phyloP scores from a whole-genome alignment of 2,888 invertebrate species.

The Diploptera punctata region DNA sequence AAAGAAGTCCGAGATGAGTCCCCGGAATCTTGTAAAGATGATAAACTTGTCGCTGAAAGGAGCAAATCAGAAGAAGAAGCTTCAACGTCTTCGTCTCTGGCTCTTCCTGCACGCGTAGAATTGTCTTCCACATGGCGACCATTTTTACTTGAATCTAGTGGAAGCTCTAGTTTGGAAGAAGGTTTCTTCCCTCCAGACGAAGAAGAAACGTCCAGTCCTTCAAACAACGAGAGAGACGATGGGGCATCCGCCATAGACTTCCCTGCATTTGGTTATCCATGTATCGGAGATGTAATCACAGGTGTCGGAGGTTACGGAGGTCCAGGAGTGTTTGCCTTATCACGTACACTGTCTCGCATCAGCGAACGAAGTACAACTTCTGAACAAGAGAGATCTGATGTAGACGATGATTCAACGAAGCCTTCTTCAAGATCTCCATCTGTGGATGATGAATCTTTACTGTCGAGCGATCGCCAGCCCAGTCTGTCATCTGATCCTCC shows the following conservation, averaged over 20 bases:
- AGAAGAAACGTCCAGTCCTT: slow-evolving; percentile 61
- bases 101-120: slow-evolving; percentile 62
- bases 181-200: slow-evolving; percentile 79
- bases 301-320: slow-evolving; percentile 59
- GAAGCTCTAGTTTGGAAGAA: slow-evolving; percentile 86
- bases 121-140: slow-evolving; percentile 83
- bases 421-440: slow-evolving; percentile 85
- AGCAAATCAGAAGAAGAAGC: slow-evolving; percentile 42
- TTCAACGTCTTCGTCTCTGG: slow-evolving; percentile 46
- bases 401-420: slow-evolving; percentile 76
- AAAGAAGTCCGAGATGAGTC: slow-evolving; percentile 30
- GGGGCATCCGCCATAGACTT: slow-evolving; percentile 79
- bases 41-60: slow-evolving; percentile 28
- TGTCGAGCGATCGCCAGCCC: slow-evolving; percentile 85
- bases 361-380: slow-evolving; percentile 89
- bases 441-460: slow-evolving; percentile 82
- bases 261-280: slow-evolving; percentile 76
- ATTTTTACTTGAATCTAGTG: slow-evolving; percentile 84
- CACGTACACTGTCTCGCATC: slow-evolving; percentile 82
- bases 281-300: slow-evolving; percentile 56
- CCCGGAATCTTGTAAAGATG: slow-evolving; percentile 27
- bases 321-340: slow-evolving; percentile 70
- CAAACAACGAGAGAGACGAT: slow-evolving; percentile 52
- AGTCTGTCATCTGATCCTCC: slow-evolving; percentile 86
- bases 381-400: slow-evolving; percentile 81